Evolutionary conservation across 2,113 vertebrate genomes (phyloP), one percentile per base, ranked within the genome.

Genomic region (Propithecus coquereli): DNA sequence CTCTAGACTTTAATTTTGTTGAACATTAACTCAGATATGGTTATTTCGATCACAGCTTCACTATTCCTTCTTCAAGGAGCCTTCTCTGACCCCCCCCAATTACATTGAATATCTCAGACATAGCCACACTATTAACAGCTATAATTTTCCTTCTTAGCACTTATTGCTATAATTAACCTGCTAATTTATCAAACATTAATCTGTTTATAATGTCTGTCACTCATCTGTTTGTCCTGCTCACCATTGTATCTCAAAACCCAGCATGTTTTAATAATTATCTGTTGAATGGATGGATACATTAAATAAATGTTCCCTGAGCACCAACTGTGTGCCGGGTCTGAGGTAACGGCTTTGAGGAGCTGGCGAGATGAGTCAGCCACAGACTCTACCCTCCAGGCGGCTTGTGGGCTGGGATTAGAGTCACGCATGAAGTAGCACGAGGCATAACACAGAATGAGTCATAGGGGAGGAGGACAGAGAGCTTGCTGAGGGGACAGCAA

Each of bases 401-500:
- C 61, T 61, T 2, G 37, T 3, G 47, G 71, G 59, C 43, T 2
- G 5, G 14, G 25, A 14, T 66, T 7, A 12, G 34, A 50, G 16
- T 6, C 14, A 13, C 6, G 5, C 2, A 27, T 17, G 34, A 40
- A 5, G 34, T 2, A 12, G 16, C 11, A 11, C 2, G 30, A 34
- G 22, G 50, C 13, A 22, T 25, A 10, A 1, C 6, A 27, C 3
- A 5, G 17, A 50, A 10, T 1, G 4, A 57, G 57, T 43, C 61
- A 2, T 1, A 11, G 63, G 37, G 43, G 54, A 27, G 40, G 9
- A 32, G 61, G 0, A 18, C 50, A 20, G 74, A 8, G 22, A 22
- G 59, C 17, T 89, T 6, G 2, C 0, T 0, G 50, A 23, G 25
- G 61, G 54, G 40, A 16, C 0, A 32, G 34, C 2, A 11, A 5